phyloP scores from a whole-genome alignment of 1,140 invertebrate genomes.

The Aphidius gifuensis region DNA sequence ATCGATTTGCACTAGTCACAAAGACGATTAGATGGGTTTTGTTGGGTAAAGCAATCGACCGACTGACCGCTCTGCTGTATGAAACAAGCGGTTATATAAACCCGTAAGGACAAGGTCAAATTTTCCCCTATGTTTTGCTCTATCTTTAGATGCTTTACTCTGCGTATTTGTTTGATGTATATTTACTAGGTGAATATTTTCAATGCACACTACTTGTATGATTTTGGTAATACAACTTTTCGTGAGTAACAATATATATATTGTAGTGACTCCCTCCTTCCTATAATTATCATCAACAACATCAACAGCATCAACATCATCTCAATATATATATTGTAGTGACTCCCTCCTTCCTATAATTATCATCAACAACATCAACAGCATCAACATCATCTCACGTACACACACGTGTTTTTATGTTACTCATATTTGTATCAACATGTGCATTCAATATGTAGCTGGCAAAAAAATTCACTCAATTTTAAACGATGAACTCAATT shows the following conservation, averaged over 20 bases:
- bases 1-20: constrained; percentile 13
- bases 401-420: too few species aligned
- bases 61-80: constrained; percentile 33
- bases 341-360: too few species aligned
- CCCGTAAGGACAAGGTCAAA: constrained; percentile 40
- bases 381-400: too few species aligned
- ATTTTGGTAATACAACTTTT: constrained; percentile 24
- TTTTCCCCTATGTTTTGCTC: constrained; percentile 30
- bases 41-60: constrained; percentile 30
- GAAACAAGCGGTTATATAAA: constrained; percentile 41
- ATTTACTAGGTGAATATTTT: constrained; percentile 3
- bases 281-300: too few species aligned
- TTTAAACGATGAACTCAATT: too few species aligned
- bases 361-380: too few species aligned
- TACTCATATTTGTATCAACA: too few species aligned
- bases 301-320: too few species aligned
- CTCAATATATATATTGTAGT: not conserved
- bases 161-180: not conserved
- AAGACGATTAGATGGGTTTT: constrained; percentile 2
- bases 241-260: constrained; percentile 5
- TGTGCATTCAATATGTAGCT: too few species aligned
- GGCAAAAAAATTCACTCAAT: too few species aligned
- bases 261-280: not conserved
- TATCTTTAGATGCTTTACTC: constrained; percentile 21
- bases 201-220: constrained; percentile 19